A percentile compares a stretch with the other conserved stretches of the same genome.
Evolutionary conservation across 1,140 invertebrate species (phyloP).

Genomic region (Drosophila micromelanica): DNA sequence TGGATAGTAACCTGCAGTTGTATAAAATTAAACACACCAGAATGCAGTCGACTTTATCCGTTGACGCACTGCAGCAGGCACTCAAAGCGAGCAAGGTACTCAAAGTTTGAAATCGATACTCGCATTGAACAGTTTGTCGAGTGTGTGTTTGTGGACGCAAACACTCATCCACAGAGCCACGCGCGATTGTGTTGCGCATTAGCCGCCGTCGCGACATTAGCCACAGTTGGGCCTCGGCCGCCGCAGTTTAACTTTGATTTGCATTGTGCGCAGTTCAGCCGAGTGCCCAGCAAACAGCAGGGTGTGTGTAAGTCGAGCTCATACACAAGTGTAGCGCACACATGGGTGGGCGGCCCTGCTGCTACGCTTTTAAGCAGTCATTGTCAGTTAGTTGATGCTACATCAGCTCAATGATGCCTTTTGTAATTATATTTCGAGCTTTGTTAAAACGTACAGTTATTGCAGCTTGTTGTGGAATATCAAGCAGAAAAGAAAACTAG

Average conservation of each 20-base stretch:
- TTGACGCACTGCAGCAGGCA: slow-evolving; percentile 20
- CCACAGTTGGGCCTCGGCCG: slow-evolving; percentile 21
- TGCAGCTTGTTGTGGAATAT: slow-evolving; percentile 1
- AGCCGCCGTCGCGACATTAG: slow-evolving; percentile 5
- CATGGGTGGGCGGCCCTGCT: background rate
- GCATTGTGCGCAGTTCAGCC: slow-evolving; percentile 42
- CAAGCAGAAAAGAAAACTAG: slow-evolving; percentile 5
- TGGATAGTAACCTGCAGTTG: background rate
- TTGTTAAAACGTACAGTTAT: slow-evolving; percentile 11
- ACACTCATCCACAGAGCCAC: slow-evolving; percentile 20
- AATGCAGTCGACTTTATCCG: slow-evolving; percentile 13
- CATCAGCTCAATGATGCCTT: background rate
- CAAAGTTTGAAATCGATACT: background rate
- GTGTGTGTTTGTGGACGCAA: slow-evolving; percentile 13
- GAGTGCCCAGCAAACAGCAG: slow-evolving; percentile 19
- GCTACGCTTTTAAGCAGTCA: background rate
- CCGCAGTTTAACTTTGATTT: slow-evolving; percentile 61
- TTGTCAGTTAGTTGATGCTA: slow-evolving; percentile 2
- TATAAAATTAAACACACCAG: background rate
- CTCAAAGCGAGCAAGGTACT: slow-evolving; percentile 1
- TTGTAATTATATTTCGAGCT: slow-evolving; percentile 13
- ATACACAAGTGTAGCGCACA: background rate
- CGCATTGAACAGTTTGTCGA: background rate
- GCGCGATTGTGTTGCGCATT: slow-evolving; percentile 9
- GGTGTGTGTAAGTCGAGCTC: slow-evolving; percentile 49